Percentiles rank a stretch among this genome's conserved stretches.
These are phyloP conservation scores for Pseudobourletiella spinata DNA, from an alignment of 1,140 invertebrate genomes.

Conservation along the genomic window DNA sequence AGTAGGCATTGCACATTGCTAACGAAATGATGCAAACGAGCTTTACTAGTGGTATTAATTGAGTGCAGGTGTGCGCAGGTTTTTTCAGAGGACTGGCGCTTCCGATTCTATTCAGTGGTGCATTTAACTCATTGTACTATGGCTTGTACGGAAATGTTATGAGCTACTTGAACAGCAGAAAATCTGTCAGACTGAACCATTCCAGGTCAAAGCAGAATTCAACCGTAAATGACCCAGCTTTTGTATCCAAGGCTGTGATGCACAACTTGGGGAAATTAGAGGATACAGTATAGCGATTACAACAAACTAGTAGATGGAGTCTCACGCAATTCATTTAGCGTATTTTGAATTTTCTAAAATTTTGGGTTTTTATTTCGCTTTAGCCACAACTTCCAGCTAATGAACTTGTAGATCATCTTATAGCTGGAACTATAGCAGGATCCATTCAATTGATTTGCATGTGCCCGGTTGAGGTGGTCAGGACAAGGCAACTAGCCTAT, in stretches of 20 bases:
- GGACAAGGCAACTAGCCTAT: not conserved
- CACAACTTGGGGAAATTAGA: not conserved
- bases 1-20: not conserved
- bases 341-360: not conserved
- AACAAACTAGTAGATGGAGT: no score
- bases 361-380: not conserved
- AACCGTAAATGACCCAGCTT: not conserved
- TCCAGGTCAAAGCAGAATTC: not conserved
- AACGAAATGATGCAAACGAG: not conserved
- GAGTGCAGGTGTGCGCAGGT: not conserved
- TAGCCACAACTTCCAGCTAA: not conserved
- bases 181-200: no score
- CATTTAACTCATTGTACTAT: not conserved
- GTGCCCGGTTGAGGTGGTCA: not conserved
- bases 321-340: no score
- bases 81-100: not conserved
- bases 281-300: not conserved
- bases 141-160: not conserved
- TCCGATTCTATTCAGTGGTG: not conserved
- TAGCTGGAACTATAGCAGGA: not conserved
- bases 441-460: not conserved
- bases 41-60: not conserved
- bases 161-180: not conserved
- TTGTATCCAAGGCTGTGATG: not conserved
- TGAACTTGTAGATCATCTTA: not conserved